phyloP scores from a whole-genome alignment of 1,140 invertebrate species.

The Drosophila seguyi region DNA sequence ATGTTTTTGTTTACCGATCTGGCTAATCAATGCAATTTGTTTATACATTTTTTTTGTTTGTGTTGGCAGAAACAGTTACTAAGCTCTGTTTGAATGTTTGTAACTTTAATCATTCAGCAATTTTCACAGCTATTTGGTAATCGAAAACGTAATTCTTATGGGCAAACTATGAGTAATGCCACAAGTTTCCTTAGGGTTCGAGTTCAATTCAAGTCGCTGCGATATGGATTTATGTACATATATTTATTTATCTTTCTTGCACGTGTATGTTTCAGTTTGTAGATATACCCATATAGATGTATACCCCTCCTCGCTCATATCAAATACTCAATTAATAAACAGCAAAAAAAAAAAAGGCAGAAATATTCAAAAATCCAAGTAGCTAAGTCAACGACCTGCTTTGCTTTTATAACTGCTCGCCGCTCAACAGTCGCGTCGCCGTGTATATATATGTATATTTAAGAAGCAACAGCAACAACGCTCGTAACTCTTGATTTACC shows the following conservation, averaged over 20 bases:
- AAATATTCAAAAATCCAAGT: slow-evolving; percentile 70
- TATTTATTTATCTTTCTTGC: slow-evolving; percentile 16
- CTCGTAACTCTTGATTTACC: slow-evolving; percentile 50
- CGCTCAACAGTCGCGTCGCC: slow-evolving; percentile 31
- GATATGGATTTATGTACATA: neutral
- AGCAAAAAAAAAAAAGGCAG: slow-evolving; percentile 51
- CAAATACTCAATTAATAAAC: slow-evolving; percentile 85
- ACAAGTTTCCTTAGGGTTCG: slow-evolving; percentile 18
- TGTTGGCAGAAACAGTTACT: neutral
- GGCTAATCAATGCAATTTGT: neutral
- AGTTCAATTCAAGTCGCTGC: slow-evolving; percentile 17
- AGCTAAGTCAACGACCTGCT: slow-evolving; percentile 84
- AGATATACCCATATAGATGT: slow-evolving; percentile 10
- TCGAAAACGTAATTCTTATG: slow-evolving; percentile 9
- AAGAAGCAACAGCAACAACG: slow-evolving; percentile 49
- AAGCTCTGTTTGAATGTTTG: slow-evolving; percentile 7
- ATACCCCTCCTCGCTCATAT: slow-evolving; percentile 54
- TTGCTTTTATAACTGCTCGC: slow-evolving; percentile 80
- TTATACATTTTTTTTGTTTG: neutral
- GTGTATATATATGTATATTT: slow-evolving; percentile 51
- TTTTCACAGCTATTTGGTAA: slow-evolving; percentile 14
- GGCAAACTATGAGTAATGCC: slow-evolving; percentile 38
- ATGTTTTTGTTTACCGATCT: neutral
- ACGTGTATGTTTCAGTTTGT: slow-evolving; percentile 18
- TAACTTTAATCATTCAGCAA: slow-evolving; percentile 3